A percentile compares a stretch with the other conserved stretches of the same genome.
These are phyloP conservation scores for Oreotrochilus melanogaster DNA, from an alignment of 2,113 vertebrate genomes.

Conservation along the genomic window DNA sequence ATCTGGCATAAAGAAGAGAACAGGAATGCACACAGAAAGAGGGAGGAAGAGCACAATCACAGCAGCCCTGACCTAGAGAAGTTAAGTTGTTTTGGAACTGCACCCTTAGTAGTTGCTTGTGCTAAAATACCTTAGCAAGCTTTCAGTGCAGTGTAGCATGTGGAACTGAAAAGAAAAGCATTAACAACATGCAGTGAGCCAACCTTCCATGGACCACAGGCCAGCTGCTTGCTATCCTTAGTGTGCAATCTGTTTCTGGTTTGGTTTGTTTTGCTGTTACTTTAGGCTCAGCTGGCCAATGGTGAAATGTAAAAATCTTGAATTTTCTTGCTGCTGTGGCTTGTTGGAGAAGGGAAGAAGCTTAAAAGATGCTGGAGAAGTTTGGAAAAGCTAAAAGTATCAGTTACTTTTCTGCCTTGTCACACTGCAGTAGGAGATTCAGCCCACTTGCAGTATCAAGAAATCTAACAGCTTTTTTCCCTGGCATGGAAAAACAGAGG, in stretches of 20 bases:
- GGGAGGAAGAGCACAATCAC: not conserved
- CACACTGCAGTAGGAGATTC: slow-evolving; percentile 5
- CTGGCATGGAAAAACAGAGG: not conserved
- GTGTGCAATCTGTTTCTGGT: slow-evolving; percentile 35
- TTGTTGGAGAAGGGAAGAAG: not conserved
- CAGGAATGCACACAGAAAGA: not conserved
- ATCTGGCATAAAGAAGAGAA: not conserved
- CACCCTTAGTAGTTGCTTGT: not conserved
- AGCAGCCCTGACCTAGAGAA: not conserved
- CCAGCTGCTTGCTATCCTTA: not conserved
- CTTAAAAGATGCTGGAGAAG: not conserved
- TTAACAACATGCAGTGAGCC: not conserved
- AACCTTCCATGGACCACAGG: not conserved
- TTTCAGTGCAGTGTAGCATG: not conserved
- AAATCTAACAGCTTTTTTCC: slow-evolving; percentile 19
- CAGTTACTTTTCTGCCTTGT: not conserved
- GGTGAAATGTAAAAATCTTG: not conserved
- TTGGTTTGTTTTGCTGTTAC: slow-evolving; percentile 29
- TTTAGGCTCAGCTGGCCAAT: not conserved
- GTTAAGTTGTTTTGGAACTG: not conserved
- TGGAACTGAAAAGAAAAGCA: slow-evolving; percentile 21
- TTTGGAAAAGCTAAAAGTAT: not conserved
- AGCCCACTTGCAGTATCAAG: not conserved
- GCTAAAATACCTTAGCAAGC: not conserved
- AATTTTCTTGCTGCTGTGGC: not conserved